A percentile compares a stretch with the other conserved stretches of the same genome.
Conservation (phyloP, 2,888 invertebrate species). For the Omphaloscelis lunosa region DNA sequence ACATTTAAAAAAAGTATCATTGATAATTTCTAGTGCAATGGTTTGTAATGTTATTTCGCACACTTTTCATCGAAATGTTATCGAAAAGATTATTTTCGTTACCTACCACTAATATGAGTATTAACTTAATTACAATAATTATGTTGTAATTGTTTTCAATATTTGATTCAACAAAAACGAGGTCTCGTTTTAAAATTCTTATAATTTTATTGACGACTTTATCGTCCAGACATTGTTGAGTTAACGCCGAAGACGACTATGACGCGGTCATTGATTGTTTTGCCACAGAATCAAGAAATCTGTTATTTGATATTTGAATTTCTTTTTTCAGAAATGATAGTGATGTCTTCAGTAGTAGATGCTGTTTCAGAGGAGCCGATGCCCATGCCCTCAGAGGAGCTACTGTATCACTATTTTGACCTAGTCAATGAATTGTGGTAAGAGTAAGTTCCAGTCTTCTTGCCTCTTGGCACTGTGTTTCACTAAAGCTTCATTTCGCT, state of each 20-base stretch:
- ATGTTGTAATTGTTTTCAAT: neutral
- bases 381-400: slow-evolving; percentile 81
- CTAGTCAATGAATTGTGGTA: slow-evolving; percentile 84
- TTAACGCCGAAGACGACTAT: neutral
- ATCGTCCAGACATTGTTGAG: neutral
- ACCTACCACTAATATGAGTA: neutral
- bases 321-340: slow-evolving; percentile 85
- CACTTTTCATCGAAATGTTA: neutral
- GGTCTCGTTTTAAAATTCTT: neutral
- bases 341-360: slow-evolving; percentile 83
- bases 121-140: neutral
- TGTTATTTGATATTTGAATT: slow-evolving; percentile 52
- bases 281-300: neutral
- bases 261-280: neutral
- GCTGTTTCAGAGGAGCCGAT: slow-evolving; percentile 77
- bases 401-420: slow-evolving; percentile 83
- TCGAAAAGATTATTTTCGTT: neutral
- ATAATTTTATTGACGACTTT: neutral
- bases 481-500: slow-evolving; percentile 51
- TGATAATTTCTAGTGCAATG: neutral
- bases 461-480: slow-evolving; percentile 52
- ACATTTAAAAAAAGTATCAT: neutral
- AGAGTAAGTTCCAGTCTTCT: slow-evolving; percentile 70
- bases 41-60: slow-evolving; percentile 9
- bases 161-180: neutral